phyloP scores from a whole-genome alignment of 2,888 invertebrate genomes.

The Tubulanus polymorphus region DNA sequence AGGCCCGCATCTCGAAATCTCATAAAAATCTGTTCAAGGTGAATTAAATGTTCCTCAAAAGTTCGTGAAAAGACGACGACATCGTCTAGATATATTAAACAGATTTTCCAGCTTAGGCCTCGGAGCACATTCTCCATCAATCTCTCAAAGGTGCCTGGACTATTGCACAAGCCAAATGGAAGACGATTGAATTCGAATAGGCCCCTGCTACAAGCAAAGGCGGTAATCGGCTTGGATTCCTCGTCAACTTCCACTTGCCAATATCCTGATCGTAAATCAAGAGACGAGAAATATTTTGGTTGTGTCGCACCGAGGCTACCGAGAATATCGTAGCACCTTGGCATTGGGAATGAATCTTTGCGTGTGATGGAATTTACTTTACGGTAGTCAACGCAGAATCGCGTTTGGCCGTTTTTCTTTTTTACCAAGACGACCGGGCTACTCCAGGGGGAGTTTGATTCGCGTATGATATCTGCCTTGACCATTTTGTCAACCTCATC shows the following conservation, averaged over 20 bases:
- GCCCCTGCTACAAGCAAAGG: neutral
- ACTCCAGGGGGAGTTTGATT: neutral
- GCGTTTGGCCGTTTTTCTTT: neutral
- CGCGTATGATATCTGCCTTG: neutral
- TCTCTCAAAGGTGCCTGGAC: neutral
- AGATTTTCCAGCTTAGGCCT: neutral
- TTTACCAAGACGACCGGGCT: neutral
- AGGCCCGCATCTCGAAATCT: neutral
- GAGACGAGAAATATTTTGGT: neutral
- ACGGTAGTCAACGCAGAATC: neutral
- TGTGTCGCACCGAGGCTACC: neutral
- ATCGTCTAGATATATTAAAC: slow-evolving; percentile 7
- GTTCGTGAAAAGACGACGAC: slow-evolving; percentile 4
- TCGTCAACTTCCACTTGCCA: neutral
- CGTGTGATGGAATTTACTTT: neutral
- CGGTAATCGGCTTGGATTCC: neutral
- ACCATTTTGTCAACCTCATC: neutral
- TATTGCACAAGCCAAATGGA: neutral
- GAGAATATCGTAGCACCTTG: neutral
- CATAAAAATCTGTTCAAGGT: slow-evolving; percentile 3
- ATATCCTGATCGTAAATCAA: neutral
- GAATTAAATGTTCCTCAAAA: neutral
- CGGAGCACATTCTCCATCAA: neutral
- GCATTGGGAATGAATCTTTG: neutral
- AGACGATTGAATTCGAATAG: neutral